phyloP scores from a whole-genome alignment of 2,888 invertebrate genomes.

The Aradus depressus region DNA sequence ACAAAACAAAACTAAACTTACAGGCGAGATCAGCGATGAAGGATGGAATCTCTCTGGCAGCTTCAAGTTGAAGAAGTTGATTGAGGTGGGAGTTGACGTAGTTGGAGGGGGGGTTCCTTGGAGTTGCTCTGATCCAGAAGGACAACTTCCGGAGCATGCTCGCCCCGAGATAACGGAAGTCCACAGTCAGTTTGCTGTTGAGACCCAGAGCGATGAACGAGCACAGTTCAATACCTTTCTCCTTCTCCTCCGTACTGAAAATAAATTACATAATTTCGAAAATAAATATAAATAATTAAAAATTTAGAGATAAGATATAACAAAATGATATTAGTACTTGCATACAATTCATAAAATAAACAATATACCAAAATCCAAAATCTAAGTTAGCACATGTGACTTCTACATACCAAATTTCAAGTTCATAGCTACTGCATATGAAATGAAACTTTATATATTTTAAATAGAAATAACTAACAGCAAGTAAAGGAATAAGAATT shows the following conservation, averaged over 20 bases:
- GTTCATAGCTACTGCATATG: no score
- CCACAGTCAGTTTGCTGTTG: not conserved
- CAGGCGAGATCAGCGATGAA: constrained; percentile 11
- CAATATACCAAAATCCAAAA: no score
- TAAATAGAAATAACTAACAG: no score
- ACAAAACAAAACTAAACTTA: not conserved
- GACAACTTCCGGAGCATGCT: constrained; percentile 10
- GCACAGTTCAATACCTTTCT: constrained; percentile 14
- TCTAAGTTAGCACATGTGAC: no score
- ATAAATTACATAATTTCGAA: not conserved
- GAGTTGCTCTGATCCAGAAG: constrained; percentile 13
- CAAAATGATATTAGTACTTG: constrained; percentile 13
- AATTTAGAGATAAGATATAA: constrained; percentile 18
- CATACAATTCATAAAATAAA: no score
- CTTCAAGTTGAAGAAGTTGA: constrained; percentile 9
- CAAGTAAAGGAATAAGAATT: no score
- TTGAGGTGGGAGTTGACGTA: constrained; percentile 5
- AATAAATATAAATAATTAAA: constrained; percentile 6
- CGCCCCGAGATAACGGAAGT: constrained; percentile 4
- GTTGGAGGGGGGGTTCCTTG: not conserved
- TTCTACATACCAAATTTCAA: no score
- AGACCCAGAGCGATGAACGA: constrained; percentile 11
- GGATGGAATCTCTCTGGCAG: constrained; percentile 7
- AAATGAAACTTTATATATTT: no score
- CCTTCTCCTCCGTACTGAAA: constrained; percentile 15